Evolutionary conservation across 2,888 invertebrate genomes (phyloP), one percentile per base, ranked within the genome.

Genomic region (Icerya purchasi): DNA sequence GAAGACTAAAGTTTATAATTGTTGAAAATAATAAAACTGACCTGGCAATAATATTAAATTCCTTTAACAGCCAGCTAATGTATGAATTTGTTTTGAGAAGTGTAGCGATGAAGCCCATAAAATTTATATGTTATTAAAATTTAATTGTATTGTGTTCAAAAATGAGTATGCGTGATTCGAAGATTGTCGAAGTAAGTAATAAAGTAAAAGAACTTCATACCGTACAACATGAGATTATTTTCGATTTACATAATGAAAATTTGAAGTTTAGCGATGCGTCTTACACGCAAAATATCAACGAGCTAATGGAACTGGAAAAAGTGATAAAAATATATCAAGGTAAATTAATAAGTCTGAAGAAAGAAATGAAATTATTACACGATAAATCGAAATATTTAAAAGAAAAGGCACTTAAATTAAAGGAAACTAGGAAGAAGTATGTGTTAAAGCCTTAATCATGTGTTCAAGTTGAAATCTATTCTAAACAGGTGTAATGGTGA

Each of bases 321-420:
- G 55, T 60, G 21, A 36, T 60, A 19, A 56, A 56, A 52, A 56
- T 60, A 19, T 60, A 60, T 55, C 60, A 60, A 18, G 25, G 52
- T 52, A 50, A 56, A 24, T 22, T 60, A 8, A 25, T 60, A 1
- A 51, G 50, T 0, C 10, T 60, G 52, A 60, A 60, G 22, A 54
- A 54, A 22, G 60, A 60, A 52, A 60, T 60, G 60, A 60, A 60
- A 52, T 22, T 25, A 10, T 52, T 60, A 20, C 55, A 55, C 20
- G 60, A 56, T 22, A 36, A 55, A 53, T 60, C 60, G 22, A 56
- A 36, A 18, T 51, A 55, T 25, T 25, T 60, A 10, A 60, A 56
- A 56, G 55, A 51, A n/a, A 52, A 56, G 56, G 55, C 60, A 21
- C 20, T 52, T 1, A 60, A 36, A n/a, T 25, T 60, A 22, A 36